Conservation (phyloP, 1,140 invertebrate species). For the Colletes gigas region DNA sequence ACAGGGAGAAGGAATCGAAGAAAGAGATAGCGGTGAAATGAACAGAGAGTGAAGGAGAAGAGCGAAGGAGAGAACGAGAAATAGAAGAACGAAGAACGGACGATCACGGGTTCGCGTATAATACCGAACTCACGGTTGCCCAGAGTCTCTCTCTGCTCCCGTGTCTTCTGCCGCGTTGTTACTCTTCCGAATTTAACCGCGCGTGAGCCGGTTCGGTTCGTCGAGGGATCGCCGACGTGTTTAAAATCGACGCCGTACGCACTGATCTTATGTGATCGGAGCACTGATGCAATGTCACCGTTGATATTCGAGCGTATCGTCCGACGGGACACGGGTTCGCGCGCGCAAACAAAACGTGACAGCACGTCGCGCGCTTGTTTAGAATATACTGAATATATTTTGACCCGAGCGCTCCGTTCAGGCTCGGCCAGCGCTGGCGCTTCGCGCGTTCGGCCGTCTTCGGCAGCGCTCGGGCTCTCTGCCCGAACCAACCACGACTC, state of each 20-base stretch:
- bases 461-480: slow-evolving; percentile 53
- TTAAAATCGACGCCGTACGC: slow-evolving; percentile 1
- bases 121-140: slow-evolving; percentile 38
- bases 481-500: slow-evolving; percentile 42
- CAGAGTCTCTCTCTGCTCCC: slow-evolving; percentile 19
- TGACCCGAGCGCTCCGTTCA: slow-evolving; percentile 67
- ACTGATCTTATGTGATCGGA: slow-evolving; percentile 13
- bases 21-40: slow-evolving; percentile 28
- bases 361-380: slow-evolving; percentile 74
- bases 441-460: slow-evolving; percentile 56
- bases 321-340: slow-evolving; percentile 49
- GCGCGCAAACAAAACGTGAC: slow-evolving; percentile 63
- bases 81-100: slow-evolving; percentile 26
- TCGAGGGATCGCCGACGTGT: not conserved
- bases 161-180: slow-evolving; percentile 36
- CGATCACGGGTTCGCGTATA: slow-evolving; percentile 22
- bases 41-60: slow-evolving; percentile 20
- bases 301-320: slow-evolving; percentile 40
- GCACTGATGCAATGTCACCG: slow-evolving; percentile 33
- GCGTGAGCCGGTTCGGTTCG: not conserved
- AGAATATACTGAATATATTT: slow-evolving; percentile 78
- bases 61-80: not conserved
- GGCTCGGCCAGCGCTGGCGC: slow-evolving; percentile 65
- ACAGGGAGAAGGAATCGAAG: slow-evolving; percentile 36
- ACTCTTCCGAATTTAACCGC: slow-evolving; percentile 27